Evolutionary conservation across 2,113 vertebrate genomes (phyloP), one percentile per base, ranked within the genome.

Genomic region (Pachycephala philippinensis): DNA sequence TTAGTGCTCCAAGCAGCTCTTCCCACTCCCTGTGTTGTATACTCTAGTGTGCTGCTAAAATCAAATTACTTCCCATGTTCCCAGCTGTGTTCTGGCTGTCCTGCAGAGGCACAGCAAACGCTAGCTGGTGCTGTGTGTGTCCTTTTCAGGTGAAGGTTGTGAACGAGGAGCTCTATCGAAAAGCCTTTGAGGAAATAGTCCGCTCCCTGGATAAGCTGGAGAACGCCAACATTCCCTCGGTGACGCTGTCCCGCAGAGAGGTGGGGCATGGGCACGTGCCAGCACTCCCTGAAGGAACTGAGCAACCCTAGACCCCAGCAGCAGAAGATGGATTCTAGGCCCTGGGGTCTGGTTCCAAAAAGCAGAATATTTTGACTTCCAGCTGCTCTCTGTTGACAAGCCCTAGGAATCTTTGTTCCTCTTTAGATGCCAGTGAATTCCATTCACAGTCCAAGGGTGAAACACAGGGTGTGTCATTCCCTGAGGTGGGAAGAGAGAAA

Each of bases 191-290:
- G 94, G 99, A 99, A 78, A 99, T 99, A 10, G 99, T 99, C 31
- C 98, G 99, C 47, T 98, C 98, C 57, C 95, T 99, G 91, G 99
- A 99, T 84, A 99, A 99, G 96, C 97, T 99, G 98, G 99, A 99
- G 97, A 99, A 99, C 26, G 99, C 99, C 87, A 99, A 98, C 92
- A 99, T 99, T 95, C 99, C 99, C 31, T 99, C 99, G 2, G 99
- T 99, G 74, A 98, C 98, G 0, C 96, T 99, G 28, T 99, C 99
- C 60, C 97, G 97, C 78, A 97, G 96, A 95, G 99, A 99, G 98
- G 99, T 99, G 98, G 91, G 93, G 30, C n/a, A 15, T 45, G 40
- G 14, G 9, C 26, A 0, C n/a, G 33, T 64, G 57, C 31, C 40
- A n/a, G 26, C 35, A 33, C 49, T 68, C 2, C 7, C 44, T 60